Conservation (phyloP, 2,113 vertebrate genomes). For the Neolamprologus longior region DNA sequence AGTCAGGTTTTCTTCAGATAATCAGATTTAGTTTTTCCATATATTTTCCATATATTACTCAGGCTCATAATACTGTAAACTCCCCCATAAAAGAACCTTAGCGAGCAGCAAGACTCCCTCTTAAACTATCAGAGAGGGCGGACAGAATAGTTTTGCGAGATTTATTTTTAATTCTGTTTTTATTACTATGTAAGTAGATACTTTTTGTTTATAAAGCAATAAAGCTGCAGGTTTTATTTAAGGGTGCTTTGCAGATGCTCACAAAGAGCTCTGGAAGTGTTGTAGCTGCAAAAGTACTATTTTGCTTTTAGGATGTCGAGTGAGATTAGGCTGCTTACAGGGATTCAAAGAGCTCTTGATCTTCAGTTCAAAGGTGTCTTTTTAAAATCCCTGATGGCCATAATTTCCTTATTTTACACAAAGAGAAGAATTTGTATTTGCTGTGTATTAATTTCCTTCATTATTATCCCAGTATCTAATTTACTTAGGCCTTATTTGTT, state of each 20-base stretch:
- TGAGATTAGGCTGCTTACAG: slow-evolving; percentile 9
- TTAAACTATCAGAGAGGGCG: neutral
- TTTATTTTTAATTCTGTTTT: slow-evolving; percentile 41
- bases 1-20: neutral
- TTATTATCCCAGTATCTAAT: neutral
- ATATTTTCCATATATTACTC: neutral
- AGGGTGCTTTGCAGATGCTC: neutral
- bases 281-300: slow-evolving; percentile 14
- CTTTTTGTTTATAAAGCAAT: slow-evolving; percentile 22
- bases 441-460: neutral
- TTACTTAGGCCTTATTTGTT: neutral
- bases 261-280: neutral
- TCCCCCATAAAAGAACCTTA: neutral
- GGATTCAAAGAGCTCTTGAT: neutral
- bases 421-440: neutral
- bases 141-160: neutral
- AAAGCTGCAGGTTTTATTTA: slow-evolving; percentile 12
- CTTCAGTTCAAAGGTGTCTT: neutral
- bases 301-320: slow-evolving; percentile 7
- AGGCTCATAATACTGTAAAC: neutral
- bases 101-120: neutral
- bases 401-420: neutral
- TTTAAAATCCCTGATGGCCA: neutral
- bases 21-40: neutral
- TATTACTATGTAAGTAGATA: slow-evolving; percentile 26